Base-by-base conservation (phyloP, 2,888 invertebrate species). In the Eupeodes latifasciatus region DNA sequence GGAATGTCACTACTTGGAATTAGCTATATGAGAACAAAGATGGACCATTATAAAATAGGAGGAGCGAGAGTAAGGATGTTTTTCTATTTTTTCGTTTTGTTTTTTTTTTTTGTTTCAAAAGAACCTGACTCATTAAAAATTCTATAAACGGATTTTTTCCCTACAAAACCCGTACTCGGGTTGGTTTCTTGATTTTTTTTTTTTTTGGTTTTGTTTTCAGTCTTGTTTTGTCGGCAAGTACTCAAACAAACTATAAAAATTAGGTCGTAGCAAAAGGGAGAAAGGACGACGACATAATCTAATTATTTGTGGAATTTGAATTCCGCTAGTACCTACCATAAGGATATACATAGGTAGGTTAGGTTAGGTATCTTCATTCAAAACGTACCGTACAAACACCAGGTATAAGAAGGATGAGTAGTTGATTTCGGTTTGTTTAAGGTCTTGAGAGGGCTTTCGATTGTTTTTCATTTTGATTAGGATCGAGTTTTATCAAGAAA, bases 261-360 rank as follows among this genome's bases (percentile, higher is more conserved):
- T 1, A 79, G 76, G 79, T 76, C 62, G 79, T 49, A 40, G 49
- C n/a, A 3, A 51, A 19, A n/a, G 16, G 27, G 11, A 44, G 44
- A 12, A 57, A 57, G 57, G 71, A 59, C 44, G 9, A 57, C n/a
- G 71, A 78, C 62, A 85, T 81, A 88, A 85, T 88, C 88, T 85
- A 88, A 88, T 88, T 88, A 85, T 88, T 85, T 85, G 81, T 75
- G 51, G 66, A 88, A 84, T 88, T 88, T 75, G 81, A 84, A 88
- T 88, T 88, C 75, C 16, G 36, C 55, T 44, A 19, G 14, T 40
- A 62, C 11, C n/a, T 16, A 62, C 44, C n/a, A 44, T 64, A 27
- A 12, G 19, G 19, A 64, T 66, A 19, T n/a, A n/a, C n/a, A n/a
- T 14, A 9, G 19, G 47, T 11, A 44, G 2, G 6, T 40, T 40